These are phyloP conservation scores for Trissolcus brochymenae DNA, from an alignment of 2,888 invertebrate genomes.

Conservation along the genomic window DNA sequence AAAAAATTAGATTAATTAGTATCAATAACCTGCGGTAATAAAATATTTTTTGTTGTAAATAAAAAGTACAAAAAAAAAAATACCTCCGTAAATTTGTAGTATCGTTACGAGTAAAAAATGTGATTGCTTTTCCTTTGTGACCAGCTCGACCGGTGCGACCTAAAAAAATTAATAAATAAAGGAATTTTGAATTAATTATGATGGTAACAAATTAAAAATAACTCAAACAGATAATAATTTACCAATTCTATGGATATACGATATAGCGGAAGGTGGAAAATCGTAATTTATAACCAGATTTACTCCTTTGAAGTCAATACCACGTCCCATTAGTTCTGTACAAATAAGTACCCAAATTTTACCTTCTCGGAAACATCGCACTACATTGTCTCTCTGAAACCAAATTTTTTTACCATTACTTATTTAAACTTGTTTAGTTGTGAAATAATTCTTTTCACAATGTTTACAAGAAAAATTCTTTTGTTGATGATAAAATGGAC, in stretches of 20 bases:
- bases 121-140: slow-evolving; percentile 90
- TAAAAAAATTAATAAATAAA: slow-evolving; percentile 64
- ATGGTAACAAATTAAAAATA: not conserved
- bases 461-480: not conserved
- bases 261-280: slow-evolving; percentile 92
- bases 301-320: slow-evolving; percentile 97
- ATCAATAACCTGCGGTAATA: slow-evolving; percentile 6
- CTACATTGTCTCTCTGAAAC: slow-evolving; percentile 91
- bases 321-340: slow-evolving; percentile 97
- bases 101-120: slow-evolving; percentile 95
- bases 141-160: slow-evolving; percentile 97
- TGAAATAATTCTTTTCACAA: too few relatives aligned
- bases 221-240: slow-evolving; percentile 24
- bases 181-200: slow-evolving; percentile 21
- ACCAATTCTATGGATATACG: slow-evolving; percentile 92
- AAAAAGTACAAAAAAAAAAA: not conserved
- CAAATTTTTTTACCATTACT: not conserved
- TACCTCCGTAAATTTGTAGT: slow-evolving; percentile 90
- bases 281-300: slow-evolving; percentile 98
- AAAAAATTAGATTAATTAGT: slow-evolving; percentile 19
- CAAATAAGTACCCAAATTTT: slow-evolving; percentile 97
- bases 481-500: not conserved
- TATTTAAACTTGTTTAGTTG: not conserved
- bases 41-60: slow-evolving; percentile 9
- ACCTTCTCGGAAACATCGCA: slow-evolving; percentile 92